phyloP scores from a whole-genome alignment of 2,113 vertebrate genomes.

The Merops nubicus region DNA sequence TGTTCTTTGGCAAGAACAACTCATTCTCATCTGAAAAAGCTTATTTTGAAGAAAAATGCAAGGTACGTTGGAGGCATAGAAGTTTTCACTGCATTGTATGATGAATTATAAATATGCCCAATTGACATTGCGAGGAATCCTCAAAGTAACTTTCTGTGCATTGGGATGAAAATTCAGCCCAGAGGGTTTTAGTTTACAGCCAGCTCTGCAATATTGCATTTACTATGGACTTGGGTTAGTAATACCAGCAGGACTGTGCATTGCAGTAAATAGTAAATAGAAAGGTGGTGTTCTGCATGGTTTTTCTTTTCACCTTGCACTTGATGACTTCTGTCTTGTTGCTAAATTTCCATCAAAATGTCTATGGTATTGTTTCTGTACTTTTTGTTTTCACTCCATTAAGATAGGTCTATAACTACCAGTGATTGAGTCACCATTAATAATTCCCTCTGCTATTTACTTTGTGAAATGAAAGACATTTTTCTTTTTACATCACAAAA shows the following conservation, averaged over 20 bases:
- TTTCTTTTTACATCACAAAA: neutral
- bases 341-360: neutral
- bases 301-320: neutral
- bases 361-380: neutral
- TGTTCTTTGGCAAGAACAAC: neutral
- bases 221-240: neutral
- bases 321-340: neutral
- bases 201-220: neutral
- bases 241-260: neutral
- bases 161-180: neutral
- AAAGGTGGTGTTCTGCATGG: neutral
- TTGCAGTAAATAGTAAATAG: neutral
- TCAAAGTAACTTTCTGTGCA: neutral
- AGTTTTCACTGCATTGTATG: neutral
- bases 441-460: neutral
- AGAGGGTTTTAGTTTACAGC: neutral
- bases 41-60: neutral
- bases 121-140: neutral
- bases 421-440: neutral
- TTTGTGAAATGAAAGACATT: neutral
- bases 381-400: neutral
- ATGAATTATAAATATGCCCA: neutral
- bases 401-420: neutral
- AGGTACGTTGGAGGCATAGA: neutral
- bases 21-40: constrained; percentile 1